Evolutionary conservation across 2,888 invertebrate species (phyloP), one percentile per base, ranked within the genome.

Genomic region (Stenolophus ochropezus): DNA sequence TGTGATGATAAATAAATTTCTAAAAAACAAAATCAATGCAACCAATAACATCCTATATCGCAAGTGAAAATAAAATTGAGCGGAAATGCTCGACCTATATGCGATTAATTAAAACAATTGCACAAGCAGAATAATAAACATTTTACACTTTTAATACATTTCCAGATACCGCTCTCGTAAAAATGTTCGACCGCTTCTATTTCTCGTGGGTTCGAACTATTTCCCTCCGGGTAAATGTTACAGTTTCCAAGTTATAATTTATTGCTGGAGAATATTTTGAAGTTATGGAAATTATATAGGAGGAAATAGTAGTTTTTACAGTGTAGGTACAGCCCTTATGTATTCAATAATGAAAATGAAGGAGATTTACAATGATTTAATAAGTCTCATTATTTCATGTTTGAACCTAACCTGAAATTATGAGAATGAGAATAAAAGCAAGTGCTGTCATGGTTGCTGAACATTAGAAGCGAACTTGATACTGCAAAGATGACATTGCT

Each of bases 251-350:
- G 81, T 82, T 83, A 83, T 84, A 83, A 84, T 84, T 84, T 84
- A 84, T 83, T 83, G 82, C 83, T 82, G 77, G 76, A 27, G 27
- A 79, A 71, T 83, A 84, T 83, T 84, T 84, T 83, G 83, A 83
- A 84, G 83, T 83, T 82, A 83, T 83, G 83, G 83, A 84, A 83
- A 84, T 83, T 83, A 83, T 82, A 84, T 82, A 79, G 16, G 33
- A 42, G 33, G 33, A 42, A 42, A 42, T 42, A 42, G 33, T 42
- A 42, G 33, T 42, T 11, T 42, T 42, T 42, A 42, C 8, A 42
- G 11, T 42, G 33, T 42, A 42, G 33, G 33, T 42, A 42, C 33
- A 42, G 11, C 33, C 33, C 33, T 42, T 42, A 42, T 42, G 33
- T 42, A 42, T 42, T 42, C 33, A 42, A 42, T 42, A 42, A 42